Percentiles rank a stretch among this genome's conserved stretches.
phyloP scores from a whole-genome alignment of 2,888 invertebrate genomes.

The Platynereis dumerilii region DNA sequence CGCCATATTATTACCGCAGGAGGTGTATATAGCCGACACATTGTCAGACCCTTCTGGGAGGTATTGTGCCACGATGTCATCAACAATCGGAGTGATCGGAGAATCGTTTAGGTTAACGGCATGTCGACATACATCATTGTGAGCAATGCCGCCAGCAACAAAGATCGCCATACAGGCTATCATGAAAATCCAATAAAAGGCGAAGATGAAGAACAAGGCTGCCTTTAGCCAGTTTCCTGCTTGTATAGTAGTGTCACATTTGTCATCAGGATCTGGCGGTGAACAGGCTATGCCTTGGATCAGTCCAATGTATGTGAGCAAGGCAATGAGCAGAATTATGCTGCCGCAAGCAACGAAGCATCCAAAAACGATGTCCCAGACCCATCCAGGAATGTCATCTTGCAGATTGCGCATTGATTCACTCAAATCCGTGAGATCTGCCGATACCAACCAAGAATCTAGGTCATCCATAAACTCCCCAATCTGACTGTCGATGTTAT shows the following conservation, averaged over 20 bases:
- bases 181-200: constrained; percentile 6
- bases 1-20: not conserved
- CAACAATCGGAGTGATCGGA: not conserved
- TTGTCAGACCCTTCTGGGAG: not conserved
- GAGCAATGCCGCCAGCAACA: not conserved
- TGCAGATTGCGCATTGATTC: not conserved
- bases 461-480: not conserved
- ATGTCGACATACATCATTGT: constrained; percentile 5
- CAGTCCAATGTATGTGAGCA: not conserved
- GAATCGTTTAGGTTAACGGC: not conserved
- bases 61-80: not conserved
- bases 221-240: not conserved
- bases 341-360: not conserved
- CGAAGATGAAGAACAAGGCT: not conserved
- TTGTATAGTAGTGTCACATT: not conserved
- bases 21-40: not conserved
- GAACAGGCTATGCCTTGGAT: constrained; percentile 1
- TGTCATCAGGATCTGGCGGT: not conserved
- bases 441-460: not conserved
- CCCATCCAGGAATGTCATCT: not conserved
- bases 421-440: not conserved
- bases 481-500: not conserved
- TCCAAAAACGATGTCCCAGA: not conserved
- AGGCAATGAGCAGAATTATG: not conserved
- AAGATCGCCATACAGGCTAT: not conserved